These are phyloP conservation scores for Ispidina lecontei DNA, from an alignment of 2,797 vertebrate species.

Conservation along the genomic window DNA sequence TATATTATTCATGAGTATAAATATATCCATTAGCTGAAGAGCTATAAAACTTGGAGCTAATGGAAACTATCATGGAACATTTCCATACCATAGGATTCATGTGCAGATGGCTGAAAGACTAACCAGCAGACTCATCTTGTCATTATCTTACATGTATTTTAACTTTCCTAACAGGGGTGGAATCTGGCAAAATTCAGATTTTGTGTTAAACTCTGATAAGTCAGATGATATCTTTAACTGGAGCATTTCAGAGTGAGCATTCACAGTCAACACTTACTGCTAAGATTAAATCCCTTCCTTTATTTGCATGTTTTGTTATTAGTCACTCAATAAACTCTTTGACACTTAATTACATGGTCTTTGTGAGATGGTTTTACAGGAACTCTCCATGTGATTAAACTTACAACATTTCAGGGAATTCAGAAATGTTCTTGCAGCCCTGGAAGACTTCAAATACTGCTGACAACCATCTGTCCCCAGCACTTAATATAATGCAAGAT, in stretches of 20 bases:
- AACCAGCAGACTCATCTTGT: no score
- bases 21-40: background rate
- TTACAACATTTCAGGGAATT: background rate
- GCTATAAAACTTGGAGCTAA: background rate
- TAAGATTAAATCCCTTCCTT: background rate
- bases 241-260: background rate
- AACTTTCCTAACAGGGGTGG: background rate
- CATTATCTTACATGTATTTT: background rate
- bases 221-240: background rate
- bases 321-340: background rate
- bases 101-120: background rate
- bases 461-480: background rate
- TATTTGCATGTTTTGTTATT: background rate
- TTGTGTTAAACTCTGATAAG: background rate
- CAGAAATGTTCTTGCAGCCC: background rate
- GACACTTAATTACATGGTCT: background rate
- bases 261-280: background rate
- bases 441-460: background rate
- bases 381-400: background rate
- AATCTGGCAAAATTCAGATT: background rate
- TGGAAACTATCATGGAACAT: background rate
- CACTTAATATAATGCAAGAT: background rate
- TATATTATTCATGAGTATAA: background rate
- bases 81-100: background rate
- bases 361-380: background rate